Base-by-base conservation (phyloP, 2,113 vertebrate genomes). In the Campylomormyrus numenius region DNA sequence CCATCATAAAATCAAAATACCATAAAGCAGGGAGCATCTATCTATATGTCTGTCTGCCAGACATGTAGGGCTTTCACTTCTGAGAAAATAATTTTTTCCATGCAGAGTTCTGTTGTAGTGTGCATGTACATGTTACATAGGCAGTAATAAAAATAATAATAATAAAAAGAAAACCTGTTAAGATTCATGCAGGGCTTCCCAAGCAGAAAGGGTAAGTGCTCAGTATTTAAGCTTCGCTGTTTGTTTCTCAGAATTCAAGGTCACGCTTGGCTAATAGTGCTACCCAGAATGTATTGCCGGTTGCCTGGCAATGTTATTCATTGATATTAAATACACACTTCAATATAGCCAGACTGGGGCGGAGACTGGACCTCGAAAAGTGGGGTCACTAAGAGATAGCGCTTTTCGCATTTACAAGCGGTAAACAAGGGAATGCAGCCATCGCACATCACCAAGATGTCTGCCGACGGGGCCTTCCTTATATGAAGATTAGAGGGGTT, bases 261-360 rank as follows among this genome's bases (percentile, higher is more conserved):
- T 95, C 95, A 92, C 58, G 91, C 91, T 85, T 94, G 92, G 93
- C 92, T 91, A 92, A 92, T 91, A 90, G 91, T 91, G 91, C 92
- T 91, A 92, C 92, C 89, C 89, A 89, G 91, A 92, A 91, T 90
- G 92, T 91, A 91, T 93, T 92, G 91, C 90, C 83, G 90, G 95
- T 96, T 96, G 95, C 95, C 94, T 95, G 95, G 95, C 96, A 95
- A 95, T 95, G 91, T 93, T 92, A 93, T 93, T 95, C 93, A 93
- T 93, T 93, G 94, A 96, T 95, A 96, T 95, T 95, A 95, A 95
- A 94, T 90, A 91, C 93, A 94, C 94, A 93, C 93, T 93, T 93
- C 93, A 93, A 92, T 93, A 94, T 93, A 94, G 90, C 92, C 92
- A 90, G 94, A 93, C 91, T 91, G 91, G 94, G 94, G 92, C 92